phyloP scores from a whole-genome alignment of 2,113 vertebrate genomes.

The Pteropus alecto region DNA sequence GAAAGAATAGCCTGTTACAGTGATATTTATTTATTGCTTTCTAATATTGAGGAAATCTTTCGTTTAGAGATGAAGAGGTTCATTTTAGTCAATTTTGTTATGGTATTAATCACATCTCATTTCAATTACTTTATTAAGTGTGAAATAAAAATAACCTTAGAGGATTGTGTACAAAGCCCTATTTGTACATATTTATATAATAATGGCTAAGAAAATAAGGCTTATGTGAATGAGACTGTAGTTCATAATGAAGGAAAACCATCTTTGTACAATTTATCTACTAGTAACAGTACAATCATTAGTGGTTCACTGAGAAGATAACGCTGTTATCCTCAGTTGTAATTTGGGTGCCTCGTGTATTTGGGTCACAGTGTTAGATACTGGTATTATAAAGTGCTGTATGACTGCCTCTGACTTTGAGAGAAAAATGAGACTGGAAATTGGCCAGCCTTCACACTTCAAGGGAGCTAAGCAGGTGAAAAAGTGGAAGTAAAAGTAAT shows the following conservation, averaged over 20 bases:
- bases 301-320: neutral
- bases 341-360: neutral
- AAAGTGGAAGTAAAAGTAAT: constrained; percentile 35
- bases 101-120: constrained; percentile 26
- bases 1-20: neutral
- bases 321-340: neutral
- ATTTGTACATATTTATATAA: neutral
- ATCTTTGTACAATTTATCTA: neutral
- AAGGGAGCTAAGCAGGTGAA: neutral
- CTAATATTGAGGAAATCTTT: neutral
- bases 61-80: constrained; percentile 30
- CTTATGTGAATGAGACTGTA: neutral
- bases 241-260: neutral
- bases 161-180: neutral
- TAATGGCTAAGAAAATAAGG: neutral
- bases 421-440: neutral
- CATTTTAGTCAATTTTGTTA: constrained; percentile 25
- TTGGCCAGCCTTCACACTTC: neutral
- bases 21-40: constrained; percentile 31
- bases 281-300: neutral
- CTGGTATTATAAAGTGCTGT: neutral
- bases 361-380: neutral
- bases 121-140: neutral
- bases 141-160: constrained; percentile 25
- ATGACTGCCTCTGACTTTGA: neutral